Evolutionary conservation across 53 echinoderm and acorn worm species (phyloP), one percentile per base, ranked within the genome.

Genomic region (Apostichopus leukothele): DNA sequence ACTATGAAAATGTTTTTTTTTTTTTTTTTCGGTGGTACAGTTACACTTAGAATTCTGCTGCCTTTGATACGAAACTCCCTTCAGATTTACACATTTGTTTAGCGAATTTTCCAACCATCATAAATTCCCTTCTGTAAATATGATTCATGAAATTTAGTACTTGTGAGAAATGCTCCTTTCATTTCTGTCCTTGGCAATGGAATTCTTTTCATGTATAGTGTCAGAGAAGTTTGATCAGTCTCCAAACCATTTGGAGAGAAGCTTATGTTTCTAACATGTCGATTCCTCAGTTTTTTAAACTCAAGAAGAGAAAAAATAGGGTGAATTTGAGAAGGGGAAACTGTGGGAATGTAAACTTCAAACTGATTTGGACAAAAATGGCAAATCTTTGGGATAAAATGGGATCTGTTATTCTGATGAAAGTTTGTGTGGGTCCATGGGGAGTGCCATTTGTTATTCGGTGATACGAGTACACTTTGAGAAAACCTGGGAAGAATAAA

Each of bases 371-470:
- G 57, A 57, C 57, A 57, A 89, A 89, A 80, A 73, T 81, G 68
- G 77, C 5, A 89, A 79, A 63, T 89, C 66, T 75, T 80, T 63
- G 25, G 53, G 7, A 51, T 68, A 66, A 20, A 80, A 83, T 12
- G 19, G 66, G 39, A 23, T 83, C 52, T 14, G 59, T 68, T 61
- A 81, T 75, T 84, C 55, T 84, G 84, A 60, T 39, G 74, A 13
- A 51, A 78, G 51, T 16, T 75, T 75, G 83, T 63, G 13, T 74
- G 59, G 13, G 75, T 88, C 91, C 91, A 52, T 54, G 52, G 91
- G 91, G 67, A 73, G 78, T 73, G 83, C 67, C 60, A 91, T 79
- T 87, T 88, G 86, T 88, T 91, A 74, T 53, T 71, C 26, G 88
- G 73, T 73, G 81, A 18, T 71, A 71, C 57, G 18, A 71, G 18